Base-by-base conservation (phyloP, 2,888 invertebrate genomes). In the Elmis aenea region DNA sequence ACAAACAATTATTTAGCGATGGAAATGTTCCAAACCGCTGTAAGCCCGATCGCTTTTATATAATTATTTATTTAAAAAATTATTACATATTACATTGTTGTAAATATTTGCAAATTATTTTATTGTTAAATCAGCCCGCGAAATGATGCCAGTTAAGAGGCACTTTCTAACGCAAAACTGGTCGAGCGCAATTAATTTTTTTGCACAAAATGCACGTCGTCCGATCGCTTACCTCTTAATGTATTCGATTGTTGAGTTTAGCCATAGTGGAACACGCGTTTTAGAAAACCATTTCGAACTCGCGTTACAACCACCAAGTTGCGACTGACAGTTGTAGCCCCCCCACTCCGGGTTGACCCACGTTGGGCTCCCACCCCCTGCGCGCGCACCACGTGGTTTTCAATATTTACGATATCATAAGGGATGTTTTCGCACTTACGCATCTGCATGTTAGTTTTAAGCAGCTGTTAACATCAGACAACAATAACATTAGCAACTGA, bases 321-420 rank as follows among this genome's bases (percentile, higher is more conserved):
- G 44, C 54, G 53, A 64, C 64, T 66, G 65, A 63, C 61, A 61
- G 56, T 45, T 46, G 45, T 26, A 34, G 44, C 47, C 34, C 45
- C 51, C 55, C 55, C 52, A 51, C 55, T 50, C 47, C 46, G 39
- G 28, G 39, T 44, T 46, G 46, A 39, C 46, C 44, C 61, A 61
- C 61, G 62, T 59, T 62, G 59, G 37, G 52, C 48, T 52, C 58
- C 59, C 54, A 58, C 51, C 55, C 52, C 49, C 45, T 56, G 52
- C 61, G 59, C 58, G 57, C 67, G 67, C 67, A 66, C 59, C 66
- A 67, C 65, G 67, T 67, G 67, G n/a, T n/a, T n/a, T n/a, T n/a
- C n/a, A n/a, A n/a, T n/a, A n/a, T n/a, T n/a, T n/a, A n/a, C n/a
- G n/a, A n/a, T n/a, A n/a, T n/a, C n/a, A n/a, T n/a, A n/a, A n/a